Evolutionary conservation across 2,113 vertebrate species (phyloP).

Genomic region (Grammomys dolichurus): DNA sequence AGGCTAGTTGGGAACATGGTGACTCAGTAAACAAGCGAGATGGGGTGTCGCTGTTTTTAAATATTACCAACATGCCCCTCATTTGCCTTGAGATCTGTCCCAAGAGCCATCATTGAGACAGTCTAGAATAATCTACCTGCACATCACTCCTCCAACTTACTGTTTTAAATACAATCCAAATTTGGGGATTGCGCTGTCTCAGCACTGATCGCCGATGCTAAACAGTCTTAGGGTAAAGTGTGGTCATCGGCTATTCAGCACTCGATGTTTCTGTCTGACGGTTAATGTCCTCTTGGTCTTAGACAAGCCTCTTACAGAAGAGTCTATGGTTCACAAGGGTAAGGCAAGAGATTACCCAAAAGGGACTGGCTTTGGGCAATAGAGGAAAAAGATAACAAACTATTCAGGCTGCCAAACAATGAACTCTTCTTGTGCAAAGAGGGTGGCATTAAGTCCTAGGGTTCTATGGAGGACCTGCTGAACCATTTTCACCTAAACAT

Average conservation of each 20-base stretch:
- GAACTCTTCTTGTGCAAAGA: not conserved
- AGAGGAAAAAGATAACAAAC: not conserved
- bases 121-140: not conserved
- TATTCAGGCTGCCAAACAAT: not conserved
- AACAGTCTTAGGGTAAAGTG: not conserved
- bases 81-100: not conserved
- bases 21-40: too few species aligned
- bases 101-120: slow-evolving; percentile 20
- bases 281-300: not conserved
- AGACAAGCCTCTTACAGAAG: not conserved
- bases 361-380: not conserved
- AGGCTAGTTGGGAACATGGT: too few species aligned
- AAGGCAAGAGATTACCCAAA: not conserved
- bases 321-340: not conserved
- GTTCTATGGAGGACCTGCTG: not conserved
- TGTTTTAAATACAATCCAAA: slow-evolving; percentile 20
- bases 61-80: not conserved
- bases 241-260: not conserved
- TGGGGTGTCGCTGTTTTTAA: too few species aligned
- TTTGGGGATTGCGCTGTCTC: not conserved
- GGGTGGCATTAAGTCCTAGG: rapidly evolving
- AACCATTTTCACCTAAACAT: not conserved
- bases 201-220: not conserved
- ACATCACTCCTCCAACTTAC: not conserved
- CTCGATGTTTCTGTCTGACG: not conserved